Percentiles rank a stretch among this genome's conserved stretches.
Evolutionary conservation across 1,140 invertebrate genomes (phyloP).

Genomic region (Coptotermes formosanus): DNA sequence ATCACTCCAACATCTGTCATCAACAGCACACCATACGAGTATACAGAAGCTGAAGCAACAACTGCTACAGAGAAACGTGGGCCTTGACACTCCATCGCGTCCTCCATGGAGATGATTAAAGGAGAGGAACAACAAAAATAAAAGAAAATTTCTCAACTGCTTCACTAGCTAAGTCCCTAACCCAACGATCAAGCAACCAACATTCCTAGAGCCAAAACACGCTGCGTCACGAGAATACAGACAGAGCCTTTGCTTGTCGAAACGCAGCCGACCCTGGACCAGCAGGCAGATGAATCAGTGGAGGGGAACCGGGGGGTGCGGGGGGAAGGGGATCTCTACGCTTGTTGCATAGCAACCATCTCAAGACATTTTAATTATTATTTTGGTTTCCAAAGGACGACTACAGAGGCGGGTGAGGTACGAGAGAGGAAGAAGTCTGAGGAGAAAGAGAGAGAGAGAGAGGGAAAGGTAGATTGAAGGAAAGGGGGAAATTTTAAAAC

Average conservation of each 20-base stretch:
- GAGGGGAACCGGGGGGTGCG: not conserved
- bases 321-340: not conserved
- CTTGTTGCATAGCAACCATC: not conserved
- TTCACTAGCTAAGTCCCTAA: conserved; percentile 12
- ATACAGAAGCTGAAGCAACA: too few relatives aligned
- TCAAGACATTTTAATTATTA: conserved; percentile 28
- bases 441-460: not conserved
- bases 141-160: not conserved
- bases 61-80: too few relatives aligned
- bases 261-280: not conserved
- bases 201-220: not conserved
- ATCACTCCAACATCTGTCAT: too few relatives aligned
- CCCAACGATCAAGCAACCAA: not conserved
- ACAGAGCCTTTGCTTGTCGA: conserved; percentile 1
- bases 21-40: too few relatives aligned
- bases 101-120: conserved; percentile 15
- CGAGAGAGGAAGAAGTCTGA: not conserved
- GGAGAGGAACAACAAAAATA: not conserved
- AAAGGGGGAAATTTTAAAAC: conserved; percentile 27
- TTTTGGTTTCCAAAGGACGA: conserved; percentile 22
- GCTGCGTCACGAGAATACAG: not conserved
- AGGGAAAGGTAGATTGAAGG: not conserved
- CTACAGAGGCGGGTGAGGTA: conserved; percentile 31
- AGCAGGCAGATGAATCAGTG: conserved; percentile 1
- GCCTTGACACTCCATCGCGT: not conserved